Conservation (phyloP, 2,888 invertebrate genomes). For the Pyrrhosoma nymphula region DNA sequence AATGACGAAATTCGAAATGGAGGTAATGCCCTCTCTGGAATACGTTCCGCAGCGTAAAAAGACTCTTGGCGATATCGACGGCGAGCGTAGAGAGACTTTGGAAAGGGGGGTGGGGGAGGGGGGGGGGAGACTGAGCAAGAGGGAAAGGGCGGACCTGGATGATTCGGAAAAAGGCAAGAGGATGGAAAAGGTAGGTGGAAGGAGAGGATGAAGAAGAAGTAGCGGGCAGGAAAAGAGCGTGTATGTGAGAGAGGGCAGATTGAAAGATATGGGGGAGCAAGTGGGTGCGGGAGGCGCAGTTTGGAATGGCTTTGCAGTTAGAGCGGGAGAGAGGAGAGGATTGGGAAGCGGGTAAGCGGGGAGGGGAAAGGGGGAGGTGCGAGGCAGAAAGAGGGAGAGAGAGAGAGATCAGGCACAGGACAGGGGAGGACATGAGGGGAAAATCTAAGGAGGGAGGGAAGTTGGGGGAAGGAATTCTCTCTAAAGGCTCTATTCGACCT, state of each 20-base stretch:
- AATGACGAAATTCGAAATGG: background rate
- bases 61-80: background rate
- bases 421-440: background rate
- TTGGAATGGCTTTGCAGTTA: slow-evolving; percentile 62
- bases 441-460: background rate
- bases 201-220: background rate
- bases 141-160: background rate
- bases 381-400: background rate
- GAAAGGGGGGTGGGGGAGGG: background rate
- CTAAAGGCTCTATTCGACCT: slow-evolving; percentile 48
- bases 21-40: background rate
- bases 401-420: background rate
- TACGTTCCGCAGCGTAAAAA: background rate
- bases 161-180: background rate
- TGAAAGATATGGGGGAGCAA: slow-evolving; percentile 60
- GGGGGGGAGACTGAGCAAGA: background rate
- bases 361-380: background rate
- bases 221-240: slow-evolving; percentile 2
- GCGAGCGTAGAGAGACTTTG: background rate
- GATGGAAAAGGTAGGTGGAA: background rate
- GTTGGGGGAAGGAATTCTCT: background rate
- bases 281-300: slow-evolving; percentile 45
- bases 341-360: background rate
- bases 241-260: slow-evolving; percentile 11
- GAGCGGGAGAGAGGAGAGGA: background rate